These are phyloP conservation scores for Peromyscus aztecus DNA, from an alignment of 2,797 vertebrate genomes.

Conservation along the genomic window DNA sequence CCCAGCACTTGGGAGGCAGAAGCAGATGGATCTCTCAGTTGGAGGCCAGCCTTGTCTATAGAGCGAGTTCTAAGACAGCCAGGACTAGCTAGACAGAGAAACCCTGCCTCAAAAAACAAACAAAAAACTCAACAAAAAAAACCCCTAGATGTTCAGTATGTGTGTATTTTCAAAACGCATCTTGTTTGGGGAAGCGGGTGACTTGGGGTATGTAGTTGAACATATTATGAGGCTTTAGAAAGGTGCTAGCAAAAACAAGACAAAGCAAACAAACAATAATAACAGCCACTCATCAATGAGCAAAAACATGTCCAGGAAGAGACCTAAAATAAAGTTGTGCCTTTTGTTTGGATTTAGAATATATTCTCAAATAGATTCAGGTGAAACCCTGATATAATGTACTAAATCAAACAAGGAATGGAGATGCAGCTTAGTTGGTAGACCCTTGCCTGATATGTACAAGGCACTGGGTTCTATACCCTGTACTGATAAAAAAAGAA, in stretches of 20 bases:
- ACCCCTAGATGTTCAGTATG: neutral
- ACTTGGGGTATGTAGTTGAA: neutral
- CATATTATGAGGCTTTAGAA: conserved; percentile 31
- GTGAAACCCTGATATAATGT: conserved; percentile 15
- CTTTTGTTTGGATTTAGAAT: neutral
- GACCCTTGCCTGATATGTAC: neutral
- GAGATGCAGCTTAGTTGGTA: neutral
- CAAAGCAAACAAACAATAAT: neutral
- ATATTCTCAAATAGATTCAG: conserved; percentile 30
- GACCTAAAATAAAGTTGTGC: neutral
- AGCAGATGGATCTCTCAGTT: neutral
- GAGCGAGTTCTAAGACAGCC: neutral
- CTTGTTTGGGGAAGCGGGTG: neutral
- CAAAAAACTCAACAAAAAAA: neutral
- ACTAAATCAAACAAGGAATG: conserved; percentile 34
- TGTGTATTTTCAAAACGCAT: neutral
- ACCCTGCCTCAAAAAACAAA: neutral
- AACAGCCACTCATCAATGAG: neutral
- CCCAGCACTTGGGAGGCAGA: neutral
- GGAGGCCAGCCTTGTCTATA: neutral
- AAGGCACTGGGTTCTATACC: neutral
- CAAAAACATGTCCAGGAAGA: conserved; percentile 5
- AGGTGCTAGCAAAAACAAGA: neutral
- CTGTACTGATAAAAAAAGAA: neutral
- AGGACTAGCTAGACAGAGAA: neutral